Percentiles rank a stretch among this genome's conserved stretches.
Conservation (phyloP, 2,797 vertebrate genomes). For the Myotis planiceps region DNA sequence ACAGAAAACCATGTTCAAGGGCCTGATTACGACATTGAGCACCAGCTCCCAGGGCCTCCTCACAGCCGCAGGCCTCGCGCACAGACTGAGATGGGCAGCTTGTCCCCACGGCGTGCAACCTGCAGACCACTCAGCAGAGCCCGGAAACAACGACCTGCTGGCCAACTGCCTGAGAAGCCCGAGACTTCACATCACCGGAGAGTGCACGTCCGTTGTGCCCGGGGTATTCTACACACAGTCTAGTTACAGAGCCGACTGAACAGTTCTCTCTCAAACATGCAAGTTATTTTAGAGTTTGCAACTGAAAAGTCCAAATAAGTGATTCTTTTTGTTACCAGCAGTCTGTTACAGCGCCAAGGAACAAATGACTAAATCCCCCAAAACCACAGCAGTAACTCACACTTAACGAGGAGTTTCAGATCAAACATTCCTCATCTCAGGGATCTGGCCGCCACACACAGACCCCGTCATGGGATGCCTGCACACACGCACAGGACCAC, state of each 20-base stretch:
- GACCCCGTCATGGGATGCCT: neutral
- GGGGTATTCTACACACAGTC: neutral
- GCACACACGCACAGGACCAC: neutral
- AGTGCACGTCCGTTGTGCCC: neutral
- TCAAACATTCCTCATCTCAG: neutral
- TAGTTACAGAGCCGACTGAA: neutral
- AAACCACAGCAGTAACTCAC: neutral
- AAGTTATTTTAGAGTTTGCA: neutral
- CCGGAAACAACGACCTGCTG: neutral
- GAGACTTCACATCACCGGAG: neutral
- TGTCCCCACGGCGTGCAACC: neutral
- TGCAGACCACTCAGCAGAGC: neutral
- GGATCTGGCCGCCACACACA: neutral
- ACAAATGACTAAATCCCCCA: slow-evolving; percentile 34
- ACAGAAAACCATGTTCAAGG: neutral
- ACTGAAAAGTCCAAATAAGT: neutral
- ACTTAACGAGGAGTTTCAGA: neutral
- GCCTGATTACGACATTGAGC: neutral
- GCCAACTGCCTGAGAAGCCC: neutral
- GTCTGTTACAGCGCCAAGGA: slow-evolving; percentile 16
- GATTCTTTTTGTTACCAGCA: neutral
- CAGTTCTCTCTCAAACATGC: neutral
- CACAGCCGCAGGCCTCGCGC: neutral
- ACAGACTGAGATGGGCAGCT: neutral
- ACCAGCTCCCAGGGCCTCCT: neutral